phyloP scores from a whole-genome alignment of 2,888 invertebrate genomes.

The Drosophila setosimentum region DNA sequence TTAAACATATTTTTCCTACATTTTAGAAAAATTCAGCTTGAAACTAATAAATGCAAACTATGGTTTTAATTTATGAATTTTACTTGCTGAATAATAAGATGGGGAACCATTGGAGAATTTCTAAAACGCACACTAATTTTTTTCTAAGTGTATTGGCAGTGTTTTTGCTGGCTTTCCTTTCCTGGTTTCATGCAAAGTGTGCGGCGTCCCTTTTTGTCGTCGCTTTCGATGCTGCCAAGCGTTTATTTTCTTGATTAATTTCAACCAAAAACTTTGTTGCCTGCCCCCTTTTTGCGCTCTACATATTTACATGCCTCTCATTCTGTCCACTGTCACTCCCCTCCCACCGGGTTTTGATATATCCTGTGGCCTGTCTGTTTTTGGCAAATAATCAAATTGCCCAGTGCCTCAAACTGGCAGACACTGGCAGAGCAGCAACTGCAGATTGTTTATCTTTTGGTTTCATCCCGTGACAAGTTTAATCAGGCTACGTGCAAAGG shows the following conservation, averaged over 20 bases:
- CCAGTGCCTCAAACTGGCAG: constrained; percentile 53
- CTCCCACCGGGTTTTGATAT: too few species aligned
- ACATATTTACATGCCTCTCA: constrained; percentile 60
- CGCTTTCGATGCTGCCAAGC: constrained; percentile 70
- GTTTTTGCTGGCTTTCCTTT: constrained; percentile 1
- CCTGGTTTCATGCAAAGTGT: constrained; percentile 22
- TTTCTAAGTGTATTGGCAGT: background rate
- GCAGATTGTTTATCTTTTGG: constrained; percentile 77
- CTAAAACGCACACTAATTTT: accelerated
- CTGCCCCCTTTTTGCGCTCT: constrained; percentile 33
- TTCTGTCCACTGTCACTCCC: background rate
- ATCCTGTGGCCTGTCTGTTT: constrained; percentile 72
- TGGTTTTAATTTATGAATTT: background rate
- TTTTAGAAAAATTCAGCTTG: background rate
- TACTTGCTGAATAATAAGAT: background rate
- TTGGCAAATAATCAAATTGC: constrained; percentile 79
- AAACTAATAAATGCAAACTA: background rate
- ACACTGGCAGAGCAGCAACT: constrained; percentile 36
- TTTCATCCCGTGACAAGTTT: constrained; percentile 75
- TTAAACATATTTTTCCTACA: too few species aligned
- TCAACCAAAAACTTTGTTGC: constrained; percentile 73
- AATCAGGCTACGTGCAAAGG: constrained; percentile 64
- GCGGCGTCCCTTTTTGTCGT: constrained; percentile 46
- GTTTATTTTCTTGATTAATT: constrained; percentile 80
- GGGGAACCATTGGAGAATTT: background rate